Base-by-base conservation (phyloP, 2,797 vertebrate genomes). In the Phoxinus dragarum region DNA sequence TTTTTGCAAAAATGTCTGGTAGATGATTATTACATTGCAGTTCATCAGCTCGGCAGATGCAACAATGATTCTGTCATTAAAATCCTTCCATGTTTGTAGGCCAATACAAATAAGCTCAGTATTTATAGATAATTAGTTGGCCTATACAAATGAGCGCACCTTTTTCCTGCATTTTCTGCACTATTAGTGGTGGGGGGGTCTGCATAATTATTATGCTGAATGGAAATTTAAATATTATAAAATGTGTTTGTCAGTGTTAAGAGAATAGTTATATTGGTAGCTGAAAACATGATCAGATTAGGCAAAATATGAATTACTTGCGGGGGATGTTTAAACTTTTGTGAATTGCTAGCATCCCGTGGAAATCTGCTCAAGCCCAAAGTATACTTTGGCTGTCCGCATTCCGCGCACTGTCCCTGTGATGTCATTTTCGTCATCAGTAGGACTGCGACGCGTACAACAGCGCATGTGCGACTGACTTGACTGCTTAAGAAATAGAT, bases 141-240 rank as follows among this genome's bases (percentile, higher is more conserved):
- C 44, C 40, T 16, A 38, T 52, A 75, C 23, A 3, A 75, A 61
- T 66, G 4, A 0, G 66, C 42, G 36, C 79, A 69, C 64, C 23
- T 69, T 69, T 66, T 75, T 66, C 64, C 34, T 38, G 49, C 73
- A 38, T 56, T 76, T 23, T 81, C 67, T 44, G 80, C 69, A 31
- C 54, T 61, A 69, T 73, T 74, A 36, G 11, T 40, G 21, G 7
- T 6, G 38, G 38, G 16, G 5, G 16, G 47, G 9, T 52, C 12
- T 52, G 61, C 47, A 1, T 40, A 31, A 81, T 42, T 42, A 5
- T 31, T 42, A 5, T 31, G n/a, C 52, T 42, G 11, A 81, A 71
- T 44, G 16, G 10, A 44, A 21, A 59, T 76, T 40, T 27, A 72
- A 81, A 72, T 56, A 54, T 72, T 38, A 38, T 21, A 12, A 59